Base-by-base conservation (phyloP, 2,888 invertebrate species). In the Tridacna gigas region DNA sequence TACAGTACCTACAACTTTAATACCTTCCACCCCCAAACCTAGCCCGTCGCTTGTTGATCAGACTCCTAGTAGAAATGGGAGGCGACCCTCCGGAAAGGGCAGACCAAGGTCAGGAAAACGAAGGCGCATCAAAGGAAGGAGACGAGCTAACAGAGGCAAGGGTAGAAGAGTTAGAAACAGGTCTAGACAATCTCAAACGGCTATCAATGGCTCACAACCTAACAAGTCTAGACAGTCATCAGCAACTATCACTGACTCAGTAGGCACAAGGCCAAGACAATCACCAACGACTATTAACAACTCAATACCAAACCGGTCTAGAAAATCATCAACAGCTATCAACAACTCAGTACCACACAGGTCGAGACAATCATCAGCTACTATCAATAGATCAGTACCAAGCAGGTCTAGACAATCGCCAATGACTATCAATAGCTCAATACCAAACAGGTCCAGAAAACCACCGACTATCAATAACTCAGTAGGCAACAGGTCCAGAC, bases 61-160 rank as follows among this genome's bases (percentile, higher is more conserved):
- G 25, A 71, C 51, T 18, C 47, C 71, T 13, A 71, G 71, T 18
- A 71, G 51, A 26, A 71, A 71, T 26, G 71, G 71, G 0, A 20
- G 71, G 22, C 48, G 71, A 15, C 71, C 71, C 3, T 48, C 71
- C 4, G 22, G 25, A 15, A 71, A 71, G 4, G 25, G 12, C 15
- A 67, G 45, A 67, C 25, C 65, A 11, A 67, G 67, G n/a, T 15
- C 20, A 67, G 45, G 28, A 45, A 67, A 45, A 45, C 11, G 37
- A 28, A 22, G 66, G 20, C 15, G 18, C 28, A 63, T n/a, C 13
- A 20, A n/a, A 63, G 22, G 25, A 20, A 63, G 22, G 13, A 63
- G 22, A 13, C 63, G 67, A 67, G 3, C 1, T 13, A n/a, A 63
- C 13, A 63, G 22, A 13, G 25, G 13, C 15, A 63, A 22, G 63